Conservation (phyloP, 1,140 invertebrate species). For the Drosophila chauvacae region DNA sequence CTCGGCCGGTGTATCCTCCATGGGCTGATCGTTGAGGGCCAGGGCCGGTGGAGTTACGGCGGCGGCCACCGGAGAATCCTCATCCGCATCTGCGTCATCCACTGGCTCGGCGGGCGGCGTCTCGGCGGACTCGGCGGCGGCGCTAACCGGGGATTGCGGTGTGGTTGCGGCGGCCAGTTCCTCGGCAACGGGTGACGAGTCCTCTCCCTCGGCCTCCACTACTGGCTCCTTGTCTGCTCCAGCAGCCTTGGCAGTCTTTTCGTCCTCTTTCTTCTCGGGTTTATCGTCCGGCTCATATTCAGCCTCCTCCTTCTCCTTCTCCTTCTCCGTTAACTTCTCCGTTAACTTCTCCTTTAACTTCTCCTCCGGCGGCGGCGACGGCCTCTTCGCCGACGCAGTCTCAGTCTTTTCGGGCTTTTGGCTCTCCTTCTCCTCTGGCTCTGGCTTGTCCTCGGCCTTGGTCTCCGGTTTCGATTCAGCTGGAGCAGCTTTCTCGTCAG, state of each 20-base stretch:
- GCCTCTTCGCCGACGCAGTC: constrained; percentile 17
- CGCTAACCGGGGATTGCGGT: constrained; percentile 38
- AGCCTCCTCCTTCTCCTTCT: not conserved
- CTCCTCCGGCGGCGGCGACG: constrained; percentile 5
- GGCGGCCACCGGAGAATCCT: constrained; percentile 6
- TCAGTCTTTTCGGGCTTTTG: constrained; percentile 63
- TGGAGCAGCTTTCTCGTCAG: constrained; percentile 19
- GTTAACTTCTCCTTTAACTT: not conserved
- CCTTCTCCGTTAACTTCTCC: not conserved
- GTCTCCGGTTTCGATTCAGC: constrained; percentile 26
- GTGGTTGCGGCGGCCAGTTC: constrained; percentile 32
- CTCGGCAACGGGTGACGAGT: constrained; percentile 36
- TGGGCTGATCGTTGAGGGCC: constrained; percentile 75
- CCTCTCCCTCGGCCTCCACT: not conserved
- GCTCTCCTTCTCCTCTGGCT: constrained; percentile 38
- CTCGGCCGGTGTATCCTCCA: constrained; percentile 72
- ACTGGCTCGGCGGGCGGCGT: constrained; percentile 17
- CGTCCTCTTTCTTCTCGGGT: constrained; percentile 14
- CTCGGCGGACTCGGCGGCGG: constrained; percentile 27
- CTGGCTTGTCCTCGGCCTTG: constrained; percentile 37
- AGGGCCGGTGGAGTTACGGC: constrained; percentile 47
- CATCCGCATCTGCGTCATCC: constrained; percentile 11
- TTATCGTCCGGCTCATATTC: constrained; percentile 19
- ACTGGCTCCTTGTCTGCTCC: constrained; percentile 9
- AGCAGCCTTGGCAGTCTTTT: constrained; percentile 35